Evolutionary conservation across 2,113 vertebrate species (phyloP).

Genomic region (Alethe castanea): DNA sequence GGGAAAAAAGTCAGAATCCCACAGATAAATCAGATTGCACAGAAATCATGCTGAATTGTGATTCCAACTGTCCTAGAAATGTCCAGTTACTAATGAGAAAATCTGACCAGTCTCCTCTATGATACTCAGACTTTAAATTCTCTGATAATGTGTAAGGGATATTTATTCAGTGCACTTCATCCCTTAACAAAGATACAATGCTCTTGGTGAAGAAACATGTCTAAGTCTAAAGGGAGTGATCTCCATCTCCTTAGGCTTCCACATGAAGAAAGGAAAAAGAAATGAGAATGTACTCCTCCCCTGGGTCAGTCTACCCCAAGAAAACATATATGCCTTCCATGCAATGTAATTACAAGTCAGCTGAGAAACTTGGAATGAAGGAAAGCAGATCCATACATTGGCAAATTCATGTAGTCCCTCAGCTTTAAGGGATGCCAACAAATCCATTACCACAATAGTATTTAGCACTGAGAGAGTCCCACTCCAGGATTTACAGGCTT

Average conservation of each 20-base stretch:
- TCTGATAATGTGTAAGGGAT: neutral
- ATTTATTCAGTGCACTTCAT: neutral
- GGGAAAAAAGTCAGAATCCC: neutral
- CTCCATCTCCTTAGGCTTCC: neutral
- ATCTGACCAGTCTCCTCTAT: neutral
- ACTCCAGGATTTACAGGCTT: conserved; percentile 46
- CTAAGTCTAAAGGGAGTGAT: neutral
- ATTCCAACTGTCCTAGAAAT: neutral
- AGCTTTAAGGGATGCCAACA: conserved; percentile 61
- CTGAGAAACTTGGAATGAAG: conserved; percentile 56
- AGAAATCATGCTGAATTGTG: neutral
- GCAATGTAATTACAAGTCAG: conserved; percentile 45
- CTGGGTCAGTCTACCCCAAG: neutral
- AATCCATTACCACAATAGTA: conserved; percentile 57
- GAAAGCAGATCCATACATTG: conserved; percentile 61
- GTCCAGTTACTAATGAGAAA: neutral
- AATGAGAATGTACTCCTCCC: neutral
- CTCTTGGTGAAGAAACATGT: neutral
- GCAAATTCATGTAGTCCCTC: conserved; percentile 50
- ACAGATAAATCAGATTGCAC: neutral
- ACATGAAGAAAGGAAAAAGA: neutral
- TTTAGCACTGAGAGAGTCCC: conserved; percentile 1
- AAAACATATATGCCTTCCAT: conserved; percentile 20
- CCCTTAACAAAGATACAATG: neutral
- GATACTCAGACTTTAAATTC: neutral